Evolutionary conservation across 2,888 invertebrate species (phyloP).

Genomic region (Ceramica pisi): DNA sequence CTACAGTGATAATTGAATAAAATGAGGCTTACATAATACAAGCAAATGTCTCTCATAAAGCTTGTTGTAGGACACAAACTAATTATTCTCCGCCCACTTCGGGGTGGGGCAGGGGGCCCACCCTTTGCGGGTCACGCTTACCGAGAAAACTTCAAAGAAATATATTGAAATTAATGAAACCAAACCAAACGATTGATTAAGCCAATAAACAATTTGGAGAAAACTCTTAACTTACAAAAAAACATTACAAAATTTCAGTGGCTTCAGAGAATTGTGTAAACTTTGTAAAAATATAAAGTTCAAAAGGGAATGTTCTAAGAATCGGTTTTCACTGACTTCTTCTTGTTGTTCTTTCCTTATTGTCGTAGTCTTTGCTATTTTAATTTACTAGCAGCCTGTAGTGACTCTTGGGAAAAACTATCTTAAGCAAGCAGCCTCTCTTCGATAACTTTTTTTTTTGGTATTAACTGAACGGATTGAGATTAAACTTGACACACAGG

Average conservation of each 20-base stretch:
- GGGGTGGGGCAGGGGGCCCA: slow-evolving; percentile 5
- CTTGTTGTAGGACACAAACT: slow-evolving; percentile 52
- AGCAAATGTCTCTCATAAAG: slow-evolving; percentile 40
- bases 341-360: background rate
- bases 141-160: slow-evolving; percentile 27
- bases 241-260: slow-evolving; percentile 14
- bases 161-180: slow-evolving; percentile 52
- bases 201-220: slow-evolving; percentile 44
- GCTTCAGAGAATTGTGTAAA: slow-evolving; percentile 10
- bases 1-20: slow-evolving; percentile 49
- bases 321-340: slow-evolving; percentile 20
- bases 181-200: slow-evolving; percentile 53
- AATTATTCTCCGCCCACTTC: slow-evolving; percentile 51
- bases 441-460: background rate
- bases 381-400: background rate
- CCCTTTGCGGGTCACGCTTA: slow-evolving; percentile 25
- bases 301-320: slow-evolving; percentile 24
- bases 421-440: background rate
- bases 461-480: too few species aligned
- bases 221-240: slow-evolving; percentile 30
- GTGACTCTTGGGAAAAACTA: background rate
- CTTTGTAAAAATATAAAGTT: slow-evolving; percentile 1
- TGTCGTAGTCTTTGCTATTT: slow-evolving; percentile 10
- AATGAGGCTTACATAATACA: slow-evolving; percentile 46
- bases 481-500: background rate